phyloP scores from a whole-genome alignment of 2,797 vertebrate species.

The Chloroceryle inda region DNA sequence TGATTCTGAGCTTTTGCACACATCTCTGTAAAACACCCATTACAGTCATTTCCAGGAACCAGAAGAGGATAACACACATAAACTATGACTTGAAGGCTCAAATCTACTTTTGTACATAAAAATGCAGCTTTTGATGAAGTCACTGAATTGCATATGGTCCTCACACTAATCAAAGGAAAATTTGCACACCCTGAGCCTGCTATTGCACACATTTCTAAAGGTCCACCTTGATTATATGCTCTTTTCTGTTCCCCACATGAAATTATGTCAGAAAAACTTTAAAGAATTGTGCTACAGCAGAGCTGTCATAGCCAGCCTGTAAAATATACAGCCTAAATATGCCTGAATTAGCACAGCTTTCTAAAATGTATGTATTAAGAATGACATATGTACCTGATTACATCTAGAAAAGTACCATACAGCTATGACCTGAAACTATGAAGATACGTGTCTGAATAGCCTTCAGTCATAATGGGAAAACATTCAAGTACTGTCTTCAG shows the following conservation, averaged over 20 bases:
- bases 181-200: background rate
- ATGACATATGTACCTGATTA: background rate
- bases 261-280: background rate
- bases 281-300: background rate
- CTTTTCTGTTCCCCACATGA: background rate
- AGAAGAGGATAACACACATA: background rate
- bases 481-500: background rate
- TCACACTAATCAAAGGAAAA: background rate
- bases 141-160: background rate
- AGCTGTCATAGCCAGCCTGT: background rate
- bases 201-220: background rate
- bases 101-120: background rate
- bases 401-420: background rate
- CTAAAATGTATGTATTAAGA: background rate
- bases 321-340: background rate
- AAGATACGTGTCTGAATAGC: background rate
- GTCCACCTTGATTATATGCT: background rate
- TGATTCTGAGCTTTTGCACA: conserved; percentile 21
- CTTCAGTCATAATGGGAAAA: background rate
- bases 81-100: conserved; percentile 4
- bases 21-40: conserved; percentile 10
- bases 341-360: background rate
- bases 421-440: background rate
- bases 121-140: background rate
- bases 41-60: background rate